Base-by-base conservation (phyloP, 1,140 invertebrate species). In the Lerema accius region DNA sequence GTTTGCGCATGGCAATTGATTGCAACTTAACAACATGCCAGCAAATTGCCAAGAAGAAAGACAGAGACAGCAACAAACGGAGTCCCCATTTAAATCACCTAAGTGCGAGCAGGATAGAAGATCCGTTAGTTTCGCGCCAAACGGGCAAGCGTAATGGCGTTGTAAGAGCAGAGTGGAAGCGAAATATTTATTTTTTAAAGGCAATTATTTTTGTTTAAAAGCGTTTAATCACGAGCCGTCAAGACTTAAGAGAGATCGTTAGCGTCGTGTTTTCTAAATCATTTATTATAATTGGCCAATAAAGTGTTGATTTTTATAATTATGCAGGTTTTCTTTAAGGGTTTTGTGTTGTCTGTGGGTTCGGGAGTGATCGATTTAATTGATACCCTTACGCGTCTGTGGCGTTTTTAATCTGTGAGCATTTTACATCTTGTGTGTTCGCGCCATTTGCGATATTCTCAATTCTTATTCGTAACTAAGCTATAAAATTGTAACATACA, bases 1-100 rank as follows among this genome's bases (percentile, higher is more conserved):
- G 88, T 90, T 90, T 90, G 88, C 88, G 83, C 88, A 88, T 86
- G 85, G 69, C 86, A 90, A 90, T 90, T 90, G 88, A 90, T 90
- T 90, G 88, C 86, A 84, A 84, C 79, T 84, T 87, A 89, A 87
- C 83, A 86, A 85, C 85, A 82, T 82, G 78, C 79, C 77, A 81
- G 84, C 86, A 90, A 88, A 88, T 90, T 88, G 84, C 78, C 76
- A 70, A 71, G 63, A 55, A 56, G 72, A 39, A 48, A 39, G 77
- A 88, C 17, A 62, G 64, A 55, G 81, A 84, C 64, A 35, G 61
- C 40, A 53, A 68, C 32, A 75, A 6, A 15, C 15, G 11, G 13
- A 40, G 13, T 14, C 7, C 32, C 1, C n/a, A 19, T 26, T 15
- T 23, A 13, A 32, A 0, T 35, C 9, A 7, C 19, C 10, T 4